Base-by-base conservation (phyloP, 1,140 invertebrate species). In the Drosophila aff. region DNA sequence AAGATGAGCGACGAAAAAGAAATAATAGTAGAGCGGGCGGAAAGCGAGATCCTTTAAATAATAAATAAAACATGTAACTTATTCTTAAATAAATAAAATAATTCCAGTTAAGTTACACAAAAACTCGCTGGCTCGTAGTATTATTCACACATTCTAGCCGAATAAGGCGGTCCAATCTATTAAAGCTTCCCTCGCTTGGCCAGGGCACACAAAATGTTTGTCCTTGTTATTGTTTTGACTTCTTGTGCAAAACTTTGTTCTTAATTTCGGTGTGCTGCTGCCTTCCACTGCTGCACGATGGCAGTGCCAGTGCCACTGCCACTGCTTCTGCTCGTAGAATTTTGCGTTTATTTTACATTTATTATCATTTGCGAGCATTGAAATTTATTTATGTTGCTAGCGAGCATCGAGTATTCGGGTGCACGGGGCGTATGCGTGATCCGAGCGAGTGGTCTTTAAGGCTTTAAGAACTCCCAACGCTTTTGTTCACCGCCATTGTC, bases 181-280 rank as follows among this genome's bases (percentile, higher is more conserved):
- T 66, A 4, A 10, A 52, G 7, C 82, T 3, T 16, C 68, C 43
- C 77, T 89, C 80, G 84, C 43, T 28, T n/a, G 23, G 40, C 41
- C 41, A 43, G 52, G 60, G 49, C 49, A 79, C 49, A 76, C 55
- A 72, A 69, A 77, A 69, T 81, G 81, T 64, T 60, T 83, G 85
- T 90, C 81, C 85, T 89, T 89, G 84, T 90, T 89, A 87, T 89
- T 89, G 84, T 89, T 89, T 84, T 81, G 84, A 89, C 84, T 89
- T 89, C 81, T 89, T 87, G 73, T 78, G 78, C 85, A 75, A 80
- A 89, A 89, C 53, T 89, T 89, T 89, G 84, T 79, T 78, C 81
- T 90, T 89, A 81, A 89, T 89, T 89, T 84, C 59, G 69, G 74
- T 75, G 55, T 68, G 79, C 69, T 61, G 36, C 61, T 81, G 67